Base-by-base conservation (phyloP, 1,140 invertebrate genomes). In the Bombus confusus region DNA sequence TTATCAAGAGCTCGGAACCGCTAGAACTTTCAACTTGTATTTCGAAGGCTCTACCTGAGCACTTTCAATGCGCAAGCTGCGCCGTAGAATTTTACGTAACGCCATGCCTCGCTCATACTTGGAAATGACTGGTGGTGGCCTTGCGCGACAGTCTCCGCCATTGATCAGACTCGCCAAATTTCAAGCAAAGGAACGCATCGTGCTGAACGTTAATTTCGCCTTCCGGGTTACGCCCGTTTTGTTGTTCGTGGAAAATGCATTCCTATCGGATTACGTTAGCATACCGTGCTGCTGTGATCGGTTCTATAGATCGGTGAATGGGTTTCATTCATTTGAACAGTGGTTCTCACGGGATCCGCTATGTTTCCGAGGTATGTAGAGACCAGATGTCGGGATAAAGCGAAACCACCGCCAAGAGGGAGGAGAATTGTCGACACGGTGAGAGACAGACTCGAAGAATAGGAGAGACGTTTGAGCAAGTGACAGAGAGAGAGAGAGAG, bases 201-300 rank as follows among this genome's bases (percentile, higher is more conserved):
- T 25, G 34, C 41, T 39, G 28, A 47, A 31, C 57, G 52, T 68
- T 83, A 22, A 77, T 64, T 76, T 43, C 76, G 28, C 13, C 64
- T 85, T 81, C 66, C 62, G 80, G 71, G 79, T 43, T 52, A 52
- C 76, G 57, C 57, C 69, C 47, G 82, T 83, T 88, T 77, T 69
- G 66, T 59, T 73, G 69, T n/a, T n/a, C n/a, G 57, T 85, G 64
- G n/a, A 86, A 90, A 89, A 92, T 89, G 85, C 90, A 92, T 93
- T 92, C 89, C 91, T 86, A 88, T 90, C 83, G 88, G 88, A 91
- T 91, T 90, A 91, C 91, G 88, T n/a, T 5, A 80, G 47, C 47
- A 78, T 68, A 66, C 62, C 12, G 75, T 28, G 43, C 28, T 34
- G 31, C 47, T 31, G 59, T 59, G 77, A 83, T 83, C 87, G 68